Conservation (phyloP, 2,113 vertebrate genomes). For the Pollachius pollachius region DNA sequence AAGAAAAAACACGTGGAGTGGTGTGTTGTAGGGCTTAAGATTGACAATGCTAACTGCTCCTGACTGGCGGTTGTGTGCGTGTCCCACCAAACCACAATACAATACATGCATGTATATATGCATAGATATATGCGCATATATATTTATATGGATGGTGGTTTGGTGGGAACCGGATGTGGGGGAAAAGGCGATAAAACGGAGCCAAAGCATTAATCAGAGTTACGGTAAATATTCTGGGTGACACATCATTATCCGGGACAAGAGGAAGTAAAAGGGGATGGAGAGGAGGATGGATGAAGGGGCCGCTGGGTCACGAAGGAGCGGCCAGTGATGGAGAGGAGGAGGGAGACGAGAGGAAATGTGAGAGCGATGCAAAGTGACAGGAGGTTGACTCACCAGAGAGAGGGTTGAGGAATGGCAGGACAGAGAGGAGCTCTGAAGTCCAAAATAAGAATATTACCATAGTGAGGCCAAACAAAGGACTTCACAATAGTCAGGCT, state of each 20-base stretch:
- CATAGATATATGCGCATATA: too few relatives aligned
- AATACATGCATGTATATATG: too few relatives aligned
- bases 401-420: neutral
- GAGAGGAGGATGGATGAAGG: neutral
- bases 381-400: neutral
- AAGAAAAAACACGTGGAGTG: neutral
- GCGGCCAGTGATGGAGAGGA: neutral
- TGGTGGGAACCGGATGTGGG: neutral
- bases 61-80: neutral
- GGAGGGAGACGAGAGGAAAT: neutral
- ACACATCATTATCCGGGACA: conserved; percentile 10
- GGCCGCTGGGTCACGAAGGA: neutral
- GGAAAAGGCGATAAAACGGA: neutral
- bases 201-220: conserved; percentile 22
- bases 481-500: too few relatives aligned
- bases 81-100: too few relatives aligned
- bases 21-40: neutral
- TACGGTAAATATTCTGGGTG: conserved; percentile 37
- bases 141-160: too few relatives aligned
- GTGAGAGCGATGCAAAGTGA: neutral
- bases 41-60: conserved; percentile 10
- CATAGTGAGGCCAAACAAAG: neutral
- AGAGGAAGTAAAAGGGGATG: neutral
- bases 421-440: neutral
- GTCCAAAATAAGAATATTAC: neutral